Percentiles rank a stretch among this genome's conserved stretches.
phyloP scores from a whole-genome alignment of 1,140 invertebrate genomes.

The Drosophila leontia region DNA sequence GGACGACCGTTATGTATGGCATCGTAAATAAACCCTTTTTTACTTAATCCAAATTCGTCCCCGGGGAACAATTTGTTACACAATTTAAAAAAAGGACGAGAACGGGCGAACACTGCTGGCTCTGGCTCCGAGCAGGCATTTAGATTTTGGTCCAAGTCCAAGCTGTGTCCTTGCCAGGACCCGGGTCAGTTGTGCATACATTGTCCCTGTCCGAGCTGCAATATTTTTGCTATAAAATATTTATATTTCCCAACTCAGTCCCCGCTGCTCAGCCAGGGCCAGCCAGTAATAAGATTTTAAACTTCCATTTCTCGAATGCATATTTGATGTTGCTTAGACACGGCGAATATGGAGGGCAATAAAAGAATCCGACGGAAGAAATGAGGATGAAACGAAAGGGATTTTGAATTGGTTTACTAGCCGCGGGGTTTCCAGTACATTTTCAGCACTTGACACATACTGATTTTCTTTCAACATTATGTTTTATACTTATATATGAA shows the following conservation, averaged over 20 bases:
- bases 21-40: slow-evolving; percentile 84
- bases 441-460: background rate
- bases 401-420: slow-evolving; percentile 26
- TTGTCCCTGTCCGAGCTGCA: slow-evolving; percentile 75
- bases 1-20: slow-evolving; percentile 74
- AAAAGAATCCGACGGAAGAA: slow-evolving; percentile 38
- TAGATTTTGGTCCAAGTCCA: slow-evolving; percentile 67
- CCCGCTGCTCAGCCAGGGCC: slow-evolving; percentile 6
- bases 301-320: slow-evolving; percentile 77
- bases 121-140: slow-evolving; percentile 40
- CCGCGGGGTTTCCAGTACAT: background rate
- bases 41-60: slow-evolving; percentile 84
- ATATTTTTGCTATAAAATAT: slow-evolving; percentile 82
- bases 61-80: slow-evolving; percentile 83
- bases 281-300: slow-evolving; percentile 79
- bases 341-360: slow-evolving; percentile 62
- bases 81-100: slow-evolving; percentile 71
- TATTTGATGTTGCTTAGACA: slow-evolving; percentile 65
- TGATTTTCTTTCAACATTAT: slow-evolving; percentile 1
- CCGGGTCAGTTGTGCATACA: slow-evolving; percentile 71
- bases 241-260: slow-evolving; percentile 54
- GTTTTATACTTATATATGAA: background rate
- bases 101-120: slow-evolving; percentile 24
- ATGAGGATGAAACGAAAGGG: slow-evolving; percentile 23
- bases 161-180: slow-evolving; percentile 37